Evolutionary conservation across 2,888 invertebrate species (phyloP).

Genomic region (Sinhomidia bicolor): DNA sequence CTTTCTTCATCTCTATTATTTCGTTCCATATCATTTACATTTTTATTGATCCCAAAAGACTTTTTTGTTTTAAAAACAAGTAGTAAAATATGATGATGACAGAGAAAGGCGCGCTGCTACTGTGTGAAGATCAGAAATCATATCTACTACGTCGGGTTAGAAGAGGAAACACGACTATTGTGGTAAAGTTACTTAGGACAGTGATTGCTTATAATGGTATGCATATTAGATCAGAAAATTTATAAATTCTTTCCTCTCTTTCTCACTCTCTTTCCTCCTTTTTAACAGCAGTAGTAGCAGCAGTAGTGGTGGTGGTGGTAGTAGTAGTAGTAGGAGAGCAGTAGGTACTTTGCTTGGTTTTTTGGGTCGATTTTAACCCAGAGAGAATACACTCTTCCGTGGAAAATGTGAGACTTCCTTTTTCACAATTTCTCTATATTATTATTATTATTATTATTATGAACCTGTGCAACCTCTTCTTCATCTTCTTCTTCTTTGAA

Average conservation of each 20-base stretch:
- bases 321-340: no score
- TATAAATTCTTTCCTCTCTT: not conserved
- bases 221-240: slow-evolving; percentile 29
- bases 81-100: slow-evolving; percentile 38
- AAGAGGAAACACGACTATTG: no score
- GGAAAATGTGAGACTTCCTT: slow-evolving; percentile 35
- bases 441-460: no score
- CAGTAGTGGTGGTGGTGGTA: no score
- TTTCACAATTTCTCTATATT: slow-evolving; percentile 26
- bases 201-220: slow-evolving; percentile 43
- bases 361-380: not conserved
- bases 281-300: no score
- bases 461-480: slow-evolving; percentile 17
- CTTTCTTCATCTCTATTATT: not conserved
- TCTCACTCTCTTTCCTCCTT: not conserved
- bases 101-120: no score
- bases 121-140: slow-evolving; percentile 31
- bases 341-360: not conserved
- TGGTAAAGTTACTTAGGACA: not conserved
- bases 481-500: slow-evolving; percentile 32
- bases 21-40: slow-evolving; percentile 65
- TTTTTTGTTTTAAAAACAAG: slow-evolving; percentile 29
- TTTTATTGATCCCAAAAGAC: slow-evolving; percentile 74
- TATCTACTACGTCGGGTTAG: no score
- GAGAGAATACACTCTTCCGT: not conserved